Conservation (phyloP, 2,797 vertebrate genomes). For the Ctenosaura bakeri region DNA sequence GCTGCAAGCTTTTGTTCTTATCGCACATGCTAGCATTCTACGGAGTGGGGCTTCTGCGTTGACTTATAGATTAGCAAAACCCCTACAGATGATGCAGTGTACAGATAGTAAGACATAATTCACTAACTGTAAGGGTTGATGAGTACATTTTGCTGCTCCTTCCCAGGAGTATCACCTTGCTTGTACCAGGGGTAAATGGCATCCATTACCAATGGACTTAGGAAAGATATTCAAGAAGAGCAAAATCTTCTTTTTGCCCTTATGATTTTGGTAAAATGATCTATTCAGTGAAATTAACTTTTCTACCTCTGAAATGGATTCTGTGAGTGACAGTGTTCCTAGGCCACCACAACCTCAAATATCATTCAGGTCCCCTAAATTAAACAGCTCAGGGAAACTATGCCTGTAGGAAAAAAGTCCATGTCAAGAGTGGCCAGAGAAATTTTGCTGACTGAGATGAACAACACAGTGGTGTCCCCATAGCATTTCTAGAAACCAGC, state of each 20-base stretch:
- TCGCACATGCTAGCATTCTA: not conserved
- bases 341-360: too few relatives aligned
- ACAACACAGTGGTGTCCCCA: too few relatives aligned
- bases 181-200: too few relatives aligned
- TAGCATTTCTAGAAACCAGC: not conserved
- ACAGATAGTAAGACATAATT: not conserved
- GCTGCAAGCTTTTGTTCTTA: not conserved
- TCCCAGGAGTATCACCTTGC: not conserved
- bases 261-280: not conserved
- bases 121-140: not conserved
- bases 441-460: too few relatives aligned
- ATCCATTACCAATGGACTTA: not conserved
- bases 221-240: not conserved
- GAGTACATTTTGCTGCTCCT: not conserved
- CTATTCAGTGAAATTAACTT: not conserved
- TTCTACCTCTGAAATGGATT: not conserved
- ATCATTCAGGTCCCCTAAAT: too few relatives aligned
- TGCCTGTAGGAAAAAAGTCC: too few relatives aligned
- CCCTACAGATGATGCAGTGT: not conserved
- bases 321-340: not conserved
- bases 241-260: not conserved
- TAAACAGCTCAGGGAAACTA: too few relatives aligned
- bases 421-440: too few relatives aligned
- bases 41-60: not conserved
- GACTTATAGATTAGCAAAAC: not conserved